phyloP scores from a whole-genome alignment of 2,113 vertebrate species.

The Zapornia atra region DNA sequence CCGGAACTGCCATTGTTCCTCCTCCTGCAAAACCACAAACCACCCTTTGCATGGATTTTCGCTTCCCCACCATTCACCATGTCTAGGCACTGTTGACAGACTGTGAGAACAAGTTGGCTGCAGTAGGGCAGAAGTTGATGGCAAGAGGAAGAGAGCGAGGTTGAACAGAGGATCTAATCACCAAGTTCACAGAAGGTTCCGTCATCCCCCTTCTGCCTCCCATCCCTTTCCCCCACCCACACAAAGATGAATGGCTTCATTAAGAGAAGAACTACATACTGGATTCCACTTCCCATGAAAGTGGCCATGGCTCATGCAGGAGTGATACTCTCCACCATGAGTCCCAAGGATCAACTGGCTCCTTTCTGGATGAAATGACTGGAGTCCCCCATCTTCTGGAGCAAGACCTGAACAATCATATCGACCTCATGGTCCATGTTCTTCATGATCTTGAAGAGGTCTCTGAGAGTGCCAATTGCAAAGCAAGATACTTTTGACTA shows the following conservation, averaged over 20 bases:
- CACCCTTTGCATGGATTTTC: background rate
- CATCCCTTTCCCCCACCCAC: background rate
- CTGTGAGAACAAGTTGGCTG: background rate
- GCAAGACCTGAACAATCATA: slow-evolving; percentile 56
- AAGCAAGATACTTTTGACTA: slow-evolving; percentile 71
- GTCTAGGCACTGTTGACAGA: background rate
- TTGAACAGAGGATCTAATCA: background rate
- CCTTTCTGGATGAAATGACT: slow-evolving; percentile 74
- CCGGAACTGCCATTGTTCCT: background rate
- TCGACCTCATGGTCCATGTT: slow-evolving; percentile 74
- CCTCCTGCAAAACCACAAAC: background rate
- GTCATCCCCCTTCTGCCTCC: background rate
- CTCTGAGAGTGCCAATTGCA: slow-evolving; percentile 67
- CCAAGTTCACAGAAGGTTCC: background rate
- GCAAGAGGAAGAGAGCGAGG: background rate
- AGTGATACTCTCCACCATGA: slow-evolving; percentile 70
- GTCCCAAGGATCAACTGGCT: slow-evolving; percentile 34
- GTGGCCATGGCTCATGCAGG: slow-evolving; percentile 56
- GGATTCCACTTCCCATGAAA: slow-evolving; percentile 60
- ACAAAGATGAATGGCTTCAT: background rate
- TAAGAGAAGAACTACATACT: slow-evolving; percentile 42
- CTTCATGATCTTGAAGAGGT: slow-evolving; percentile 67
- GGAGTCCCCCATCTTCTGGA: slow-evolving; percentile 65
- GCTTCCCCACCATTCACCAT: background rate
- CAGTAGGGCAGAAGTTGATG: background rate